A percentile compares a stretch with the other conserved stretches of the same genome.
phyloP scores from a whole-genome alignment of 1,140 invertebrate species.

The Brachionus asplanchnoidis region DNA sequence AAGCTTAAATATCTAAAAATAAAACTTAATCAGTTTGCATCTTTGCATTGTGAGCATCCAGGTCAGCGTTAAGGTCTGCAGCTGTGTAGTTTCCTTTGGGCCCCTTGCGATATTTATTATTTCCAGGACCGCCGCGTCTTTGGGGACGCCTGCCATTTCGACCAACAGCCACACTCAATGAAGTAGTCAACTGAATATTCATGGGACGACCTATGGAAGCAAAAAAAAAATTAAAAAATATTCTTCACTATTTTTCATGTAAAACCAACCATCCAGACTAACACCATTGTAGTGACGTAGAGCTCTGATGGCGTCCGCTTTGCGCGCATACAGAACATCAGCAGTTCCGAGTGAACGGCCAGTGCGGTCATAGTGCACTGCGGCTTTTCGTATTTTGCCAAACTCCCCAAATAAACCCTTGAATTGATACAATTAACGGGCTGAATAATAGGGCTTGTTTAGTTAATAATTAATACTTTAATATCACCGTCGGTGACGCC shows the following conservation, averaged over 20 bases:
- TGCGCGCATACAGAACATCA: conserved; percentile 90
- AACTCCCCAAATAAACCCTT: conserved; percentile 93
- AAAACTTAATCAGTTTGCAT: conserved; percentile 27
- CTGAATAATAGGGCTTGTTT: neutral
- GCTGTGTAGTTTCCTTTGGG: neutral
- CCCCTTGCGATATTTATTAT: neutral
- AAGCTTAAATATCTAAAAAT: neutral
- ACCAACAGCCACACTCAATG: neutral
- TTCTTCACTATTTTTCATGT: neutral
- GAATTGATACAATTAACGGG: neutral
- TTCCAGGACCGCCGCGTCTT: neutral
- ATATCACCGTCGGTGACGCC: conserved; percentile 92
- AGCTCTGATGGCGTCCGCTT: conserved; percentile 84
- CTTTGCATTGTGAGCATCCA: conserved; percentile 28
- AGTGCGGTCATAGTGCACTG: conserved; percentile 93
- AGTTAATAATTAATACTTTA: conserved; percentile 60
- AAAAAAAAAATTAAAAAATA: neutral
- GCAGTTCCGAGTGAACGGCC: conserved; percentile 90
- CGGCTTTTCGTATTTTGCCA: conserved; percentile 82
- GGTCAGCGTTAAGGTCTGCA: conserved; percentile 24
- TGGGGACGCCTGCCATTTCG: neutral
- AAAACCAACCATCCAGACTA: conserved; percentile 74
- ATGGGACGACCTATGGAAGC: conserved; percentile 23
- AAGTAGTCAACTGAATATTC: conserved; percentile 32
- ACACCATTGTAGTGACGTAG: conserved; percentile 97